These are phyloP conservation scores for Mesopsocus fuscifrons DNA, from an alignment of 2,888 invertebrate species.

Conservation along the genomic window DNA sequence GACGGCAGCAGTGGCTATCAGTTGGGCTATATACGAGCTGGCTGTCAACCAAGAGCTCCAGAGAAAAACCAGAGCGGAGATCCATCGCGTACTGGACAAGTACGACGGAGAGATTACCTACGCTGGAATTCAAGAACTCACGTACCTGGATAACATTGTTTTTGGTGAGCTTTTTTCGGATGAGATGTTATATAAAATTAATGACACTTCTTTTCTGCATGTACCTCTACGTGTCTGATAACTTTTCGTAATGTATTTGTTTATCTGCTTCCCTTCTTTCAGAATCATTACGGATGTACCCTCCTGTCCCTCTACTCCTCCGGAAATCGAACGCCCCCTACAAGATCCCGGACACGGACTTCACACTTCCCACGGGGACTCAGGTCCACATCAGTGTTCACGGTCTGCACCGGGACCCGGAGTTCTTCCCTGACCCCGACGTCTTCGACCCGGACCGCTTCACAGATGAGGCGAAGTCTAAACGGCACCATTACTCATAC, in stretches of 20 bases:
- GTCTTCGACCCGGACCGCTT: conserved; percentile 37
- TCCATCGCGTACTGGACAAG: conserved; percentile 21
- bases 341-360: neutral
- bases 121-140: conserved; percentile 26
- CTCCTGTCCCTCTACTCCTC: conserved; percentile 14
- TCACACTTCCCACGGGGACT: neutral
- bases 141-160: conserved; percentile 27
- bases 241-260: no score
- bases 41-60: conserved; percentile 26
- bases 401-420: conserved; percentile 35
- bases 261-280: no score
- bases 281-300: conserved; percentile 22
- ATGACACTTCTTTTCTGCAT: no score
- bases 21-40: conserved; percentile 27
- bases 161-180: no score
- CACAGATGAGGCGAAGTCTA: conserved; percentile 26
- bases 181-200: no score
- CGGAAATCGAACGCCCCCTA: neutral
- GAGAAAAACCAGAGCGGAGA: conserved; percentile 24
- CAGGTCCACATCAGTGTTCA: conserved; percentile 28
- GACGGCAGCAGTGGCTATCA: conserved; percentile 21
- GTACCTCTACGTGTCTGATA: no score
- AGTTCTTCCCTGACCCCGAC: conserved; percentile 34
- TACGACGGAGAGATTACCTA: conserved; percentile 23
- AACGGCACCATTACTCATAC: conserved; percentile 28